These are phyloP conservation scores for Neolamprologus tretocephalus DNA, from an alignment of 2,113 vertebrate genomes.

Conservation along the genomic window DNA sequence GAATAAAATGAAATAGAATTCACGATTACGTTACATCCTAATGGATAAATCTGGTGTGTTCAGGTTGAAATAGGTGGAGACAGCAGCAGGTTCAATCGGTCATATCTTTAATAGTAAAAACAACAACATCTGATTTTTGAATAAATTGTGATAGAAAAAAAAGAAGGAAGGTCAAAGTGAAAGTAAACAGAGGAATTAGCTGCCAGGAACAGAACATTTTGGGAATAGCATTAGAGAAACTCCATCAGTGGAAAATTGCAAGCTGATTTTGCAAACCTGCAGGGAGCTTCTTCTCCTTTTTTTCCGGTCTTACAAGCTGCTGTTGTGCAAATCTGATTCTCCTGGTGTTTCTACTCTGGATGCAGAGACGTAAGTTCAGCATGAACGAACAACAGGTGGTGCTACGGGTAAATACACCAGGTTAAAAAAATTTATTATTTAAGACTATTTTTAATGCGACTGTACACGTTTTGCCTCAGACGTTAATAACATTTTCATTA, in stretches of 20 bases:
- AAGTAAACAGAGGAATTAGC: not conserved
- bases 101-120: not conserved
- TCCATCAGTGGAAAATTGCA: not conserved
- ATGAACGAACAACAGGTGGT: not conserved
- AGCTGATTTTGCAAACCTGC: not conserved
- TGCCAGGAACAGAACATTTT: not conserved
- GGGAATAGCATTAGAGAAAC: not conserved
- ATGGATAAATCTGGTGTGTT: not conserved
- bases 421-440: rapidly evolving
- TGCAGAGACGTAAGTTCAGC: not conserved
- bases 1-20: not conserved
- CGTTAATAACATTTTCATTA: not conserved
- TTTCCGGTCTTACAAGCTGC: not conserved
- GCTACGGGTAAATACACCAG: not conserved
- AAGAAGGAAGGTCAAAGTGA: not conserved
- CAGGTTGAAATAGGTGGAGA: not conserved
- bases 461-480: not conserved
- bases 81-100: not conserved
- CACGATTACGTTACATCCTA: not conserved
- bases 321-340: not conserved
- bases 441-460: not conserved
- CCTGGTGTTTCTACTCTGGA: not conserved
- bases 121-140: not conserved
- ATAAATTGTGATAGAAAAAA: not conserved
- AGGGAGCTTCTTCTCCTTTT: not conserved